A percentile compares a stretch with the other conserved stretches of the same genome.
Evolutionary conservation across 1,140 invertebrate genomes (phyloP).

Genomic region (Drosophila kurseongensis): DNA sequence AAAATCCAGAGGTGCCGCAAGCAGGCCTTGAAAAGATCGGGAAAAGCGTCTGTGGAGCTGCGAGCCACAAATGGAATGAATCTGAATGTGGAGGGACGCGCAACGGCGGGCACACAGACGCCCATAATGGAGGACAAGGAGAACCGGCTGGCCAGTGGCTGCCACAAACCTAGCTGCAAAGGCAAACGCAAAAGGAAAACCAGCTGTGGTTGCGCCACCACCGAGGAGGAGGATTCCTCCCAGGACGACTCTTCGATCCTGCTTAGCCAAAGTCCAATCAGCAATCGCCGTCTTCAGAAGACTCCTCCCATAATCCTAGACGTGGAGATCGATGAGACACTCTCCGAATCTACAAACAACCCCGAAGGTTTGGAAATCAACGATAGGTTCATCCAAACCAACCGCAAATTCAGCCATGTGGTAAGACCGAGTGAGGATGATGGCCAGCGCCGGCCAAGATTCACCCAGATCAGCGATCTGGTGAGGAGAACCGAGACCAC

Average conservation of each 20-base stretch:
- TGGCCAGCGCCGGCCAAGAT: conserved; percentile 42
- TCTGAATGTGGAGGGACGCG: conserved; percentile 53
- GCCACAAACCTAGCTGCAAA: background rate
- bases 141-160: conserved; percentile 14
- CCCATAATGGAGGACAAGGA: conserved; percentile 42
- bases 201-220: conserved; percentile 3
- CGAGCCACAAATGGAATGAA: conserved; percentile 18
- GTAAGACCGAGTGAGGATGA: conserved; percentile 40
- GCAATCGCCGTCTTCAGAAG: conserved; percentile 22
- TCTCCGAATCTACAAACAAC: conserved; percentile 30
- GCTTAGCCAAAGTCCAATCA: background rate
- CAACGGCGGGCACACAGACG: conserved; percentile 59
- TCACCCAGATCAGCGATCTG: conserved; percentile 69
- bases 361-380: conserved; percentile 59
- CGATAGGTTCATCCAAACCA: conserved; percentile 64
- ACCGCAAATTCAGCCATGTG: conserved; percentile 70
- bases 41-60: conserved; percentile 18
- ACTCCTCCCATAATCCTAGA: conserved; percentile 66
- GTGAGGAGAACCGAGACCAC: conserved; percentile 25
- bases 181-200: background rate
- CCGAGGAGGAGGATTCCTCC: conserved; percentile 14
- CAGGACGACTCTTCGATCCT: conserved; percentile 21
- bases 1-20: conserved; percentile 54
- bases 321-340: conserved; percentile 55
- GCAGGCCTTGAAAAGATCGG: conserved; percentile 22